phyloP scores from a whole-genome alignment of 2,113 vertebrate genomes.

The Clarias magur region DNA sequence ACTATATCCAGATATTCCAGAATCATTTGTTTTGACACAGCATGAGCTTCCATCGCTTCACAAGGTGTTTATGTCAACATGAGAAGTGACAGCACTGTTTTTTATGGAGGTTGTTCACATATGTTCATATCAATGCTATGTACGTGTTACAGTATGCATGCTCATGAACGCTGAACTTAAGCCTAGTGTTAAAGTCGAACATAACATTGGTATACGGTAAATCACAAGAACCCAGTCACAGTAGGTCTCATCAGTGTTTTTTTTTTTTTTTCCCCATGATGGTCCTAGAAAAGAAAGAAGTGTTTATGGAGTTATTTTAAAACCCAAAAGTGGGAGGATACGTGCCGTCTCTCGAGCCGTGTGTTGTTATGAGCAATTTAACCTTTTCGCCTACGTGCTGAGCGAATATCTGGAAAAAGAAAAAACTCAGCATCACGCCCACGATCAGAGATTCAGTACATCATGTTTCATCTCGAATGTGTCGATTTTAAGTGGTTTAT shows the following conservation, averaged over 20 bases:
- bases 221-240: neutral
- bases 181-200: neutral
- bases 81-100: no score
- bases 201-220: neutral
- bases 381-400: conserved; percentile 14
- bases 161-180: neutral
- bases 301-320: neutral
- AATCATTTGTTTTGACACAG: no score
- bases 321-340: neutral
- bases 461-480: neutral
- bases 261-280: neutral
- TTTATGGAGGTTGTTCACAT: no score
- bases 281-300: neutral
- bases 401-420: neutral
- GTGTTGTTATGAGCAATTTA: conserved; percentile 19
- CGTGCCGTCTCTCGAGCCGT: neutral
- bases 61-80: no score
- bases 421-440: neutral
- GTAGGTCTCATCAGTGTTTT: neutral
- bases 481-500: neutral
- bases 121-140: no score
- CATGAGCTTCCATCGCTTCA: no score
- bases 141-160: neutral
- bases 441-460: neutral
- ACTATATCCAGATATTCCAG: no score